These are phyloP conservation scores for Myzus persicae DNA, from an alignment of 1,140 invertebrate species.

Conservation along the genomic window DNA sequence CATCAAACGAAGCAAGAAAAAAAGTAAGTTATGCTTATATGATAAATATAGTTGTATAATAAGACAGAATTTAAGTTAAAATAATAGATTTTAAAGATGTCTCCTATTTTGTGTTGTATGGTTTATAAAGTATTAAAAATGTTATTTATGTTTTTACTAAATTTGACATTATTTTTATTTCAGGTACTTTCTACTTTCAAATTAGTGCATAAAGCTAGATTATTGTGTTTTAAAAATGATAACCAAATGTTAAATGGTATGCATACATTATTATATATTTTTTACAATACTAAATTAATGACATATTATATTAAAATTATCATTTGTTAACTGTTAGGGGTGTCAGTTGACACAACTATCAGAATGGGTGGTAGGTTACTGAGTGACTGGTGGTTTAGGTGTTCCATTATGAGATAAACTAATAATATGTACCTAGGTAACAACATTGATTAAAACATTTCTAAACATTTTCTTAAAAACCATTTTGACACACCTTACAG, in stretches of 20 bases:
- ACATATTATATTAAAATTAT: no score
- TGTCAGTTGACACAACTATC: no score
- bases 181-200: constrained; percentile 37
- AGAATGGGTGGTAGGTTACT: no score
- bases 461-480: no score
- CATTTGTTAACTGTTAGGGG: no score
- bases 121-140: not conserved
- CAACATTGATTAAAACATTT: no score
- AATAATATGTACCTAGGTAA: no score
- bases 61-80: not conserved
- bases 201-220: constrained; percentile 40
- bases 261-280: no score
- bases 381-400: no score
- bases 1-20: constrained; percentile 2
- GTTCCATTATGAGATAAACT: no score
- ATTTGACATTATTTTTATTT: constrained; percentile 10
- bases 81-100: not conserved
- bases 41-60: not conserved
- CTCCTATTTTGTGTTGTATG: not conserved
- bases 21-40: constrained; percentile 19
- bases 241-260: constrained; percentile 43
- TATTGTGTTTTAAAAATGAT: constrained; percentile 51
- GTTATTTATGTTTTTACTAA: not conserved
- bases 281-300: no score
- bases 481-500: no score